These are phyloP conservation scores for Montipora foliosa DNA, from an alignment of 64 coral and sea anemone genomes.

Conservation along the genomic window DNA sequence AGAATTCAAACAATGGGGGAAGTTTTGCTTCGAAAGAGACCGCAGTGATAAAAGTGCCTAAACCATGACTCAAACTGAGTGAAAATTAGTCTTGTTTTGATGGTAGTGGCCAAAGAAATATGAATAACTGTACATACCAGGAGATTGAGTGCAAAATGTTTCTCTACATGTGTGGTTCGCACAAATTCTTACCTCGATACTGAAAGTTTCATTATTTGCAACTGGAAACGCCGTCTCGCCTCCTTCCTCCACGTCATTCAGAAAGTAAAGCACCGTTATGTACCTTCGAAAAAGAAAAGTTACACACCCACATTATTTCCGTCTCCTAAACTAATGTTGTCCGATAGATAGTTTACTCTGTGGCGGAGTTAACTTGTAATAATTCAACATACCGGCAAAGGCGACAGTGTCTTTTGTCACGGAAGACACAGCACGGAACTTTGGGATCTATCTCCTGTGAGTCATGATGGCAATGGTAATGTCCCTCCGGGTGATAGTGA, in stretches of 20 bases:
- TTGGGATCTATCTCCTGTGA: conserved; percentile 73
- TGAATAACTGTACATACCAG: background rate
- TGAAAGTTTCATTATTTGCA: conserved; percentile 75
- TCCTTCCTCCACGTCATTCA: conserved; percentile 77
- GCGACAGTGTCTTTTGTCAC: conserved; percentile 70
- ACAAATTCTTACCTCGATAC: conserved; percentile 42
- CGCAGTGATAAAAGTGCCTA: no score
- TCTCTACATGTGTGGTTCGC: background rate
- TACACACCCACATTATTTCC: background rate
- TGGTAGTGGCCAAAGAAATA: no score
- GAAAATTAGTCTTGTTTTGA: background rate
- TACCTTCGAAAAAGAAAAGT: conserved; percentile 27
- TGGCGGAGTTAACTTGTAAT: no score
- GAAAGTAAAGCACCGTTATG: conserved; percentile 68
- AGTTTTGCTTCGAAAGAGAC: no score
- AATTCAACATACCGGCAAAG: conserved; percentile 70
- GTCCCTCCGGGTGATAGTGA: conserved; percentile 87
- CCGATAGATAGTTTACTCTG: no score
- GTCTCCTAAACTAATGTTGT: no score
- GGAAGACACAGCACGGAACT: conserved; percentile 78
- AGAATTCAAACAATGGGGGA: no score
- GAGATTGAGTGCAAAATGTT: background rate
- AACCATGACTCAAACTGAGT: background rate
- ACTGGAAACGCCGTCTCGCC: conserved; percentile 81
- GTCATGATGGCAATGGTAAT: conserved; percentile 96